These are phyloP conservation scores for Scaptomyza caliginosa DNA, from an alignment of 2,888 invertebrate genomes.

Conservation along the genomic window DNA sequence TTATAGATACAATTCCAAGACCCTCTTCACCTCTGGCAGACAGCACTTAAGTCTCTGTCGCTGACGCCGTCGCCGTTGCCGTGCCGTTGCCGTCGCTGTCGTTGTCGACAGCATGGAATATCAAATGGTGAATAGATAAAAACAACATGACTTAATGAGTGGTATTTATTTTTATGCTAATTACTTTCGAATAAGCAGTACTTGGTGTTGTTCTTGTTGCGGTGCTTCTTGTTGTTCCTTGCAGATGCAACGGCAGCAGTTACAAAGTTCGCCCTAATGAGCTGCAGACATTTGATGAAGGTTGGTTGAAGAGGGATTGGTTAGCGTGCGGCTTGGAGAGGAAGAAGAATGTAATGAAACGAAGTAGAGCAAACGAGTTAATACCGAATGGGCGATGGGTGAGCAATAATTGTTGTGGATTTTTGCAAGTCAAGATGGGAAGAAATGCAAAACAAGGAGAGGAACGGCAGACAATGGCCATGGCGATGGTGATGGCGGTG, in stretches of 20 bases:
- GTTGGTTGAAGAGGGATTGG: background rate
- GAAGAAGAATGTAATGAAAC: background rate
- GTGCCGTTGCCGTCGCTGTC: no score
- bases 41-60: background rate
- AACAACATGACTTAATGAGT: slow-evolving; percentile 78
- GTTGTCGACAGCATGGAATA: slow-evolving; percentile 42
- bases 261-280: slow-evolving; percentile 60
- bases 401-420: slow-evolving; percentile 65
- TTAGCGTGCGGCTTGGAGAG: background rate
- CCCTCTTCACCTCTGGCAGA: slow-evolving; percentile 2
- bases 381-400: slow-evolving; percentile 43
- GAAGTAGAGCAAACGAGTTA: background rate
- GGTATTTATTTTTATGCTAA: slow-evolving; percentile 79
- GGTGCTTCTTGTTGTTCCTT: slow-evolving; percentile 11
- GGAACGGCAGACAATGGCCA: slow-evolving; percentile 8
- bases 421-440: no score
- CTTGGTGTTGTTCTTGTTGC: slow-evolving; percentile 11
- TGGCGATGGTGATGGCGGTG: slow-evolving; percentile 8
- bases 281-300: slow-evolving; percentile 33
- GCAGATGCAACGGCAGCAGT: slow-evolving; percentile 38
- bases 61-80: slow-evolving; percentile 15
- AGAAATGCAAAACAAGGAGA: slow-evolving; percentile 2
- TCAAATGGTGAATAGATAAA: slow-evolving; percentile 74
- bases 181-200: slow-evolving; percentile 72
- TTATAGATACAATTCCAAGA: background rate